Evolutionary conservation across 2,113 vertebrate genomes (phyloP).

Genomic region (Hippocampus abdominalis): DNA sequence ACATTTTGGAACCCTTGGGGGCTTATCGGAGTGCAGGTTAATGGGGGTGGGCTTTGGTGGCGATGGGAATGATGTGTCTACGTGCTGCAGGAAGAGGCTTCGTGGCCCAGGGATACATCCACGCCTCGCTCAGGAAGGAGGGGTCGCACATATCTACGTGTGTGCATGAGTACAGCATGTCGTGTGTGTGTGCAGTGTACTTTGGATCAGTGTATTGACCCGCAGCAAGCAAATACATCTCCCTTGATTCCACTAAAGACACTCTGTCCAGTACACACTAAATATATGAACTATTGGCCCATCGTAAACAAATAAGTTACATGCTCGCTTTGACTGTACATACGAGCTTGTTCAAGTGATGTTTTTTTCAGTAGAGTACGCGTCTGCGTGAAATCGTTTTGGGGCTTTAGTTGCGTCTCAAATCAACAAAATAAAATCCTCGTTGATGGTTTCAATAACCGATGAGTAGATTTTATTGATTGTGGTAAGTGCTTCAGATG

Average conservation of each 20-base stretch:
- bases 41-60: slow-evolving; percentile 13
- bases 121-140: not conserved
- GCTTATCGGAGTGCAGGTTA: slow-evolving; percentile 16
- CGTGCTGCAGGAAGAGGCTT: slow-evolving; percentile 72
- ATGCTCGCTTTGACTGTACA: slow-evolving; percentile 28
- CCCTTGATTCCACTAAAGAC: slow-evolving; percentile 26
- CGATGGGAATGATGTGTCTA: slow-evolving; percentile 68
- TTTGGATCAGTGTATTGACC: slow-evolving; percentile 52
- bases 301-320: slow-evolving; percentile 36
- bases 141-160: not conserved
- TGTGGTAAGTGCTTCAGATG: no score
- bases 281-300: slow-evolving; percentile 50
- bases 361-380: not conserved
- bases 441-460: not conserved
- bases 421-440: not conserved
- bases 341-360: slow-evolving; percentile 9
- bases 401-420: not conserved
- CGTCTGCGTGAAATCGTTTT: not conserved
- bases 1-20: slow-evolving; percentile 33
- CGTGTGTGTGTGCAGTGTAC: slow-evolving; percentile 41
- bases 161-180: slow-evolving; percentile 18
- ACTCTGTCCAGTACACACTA: slow-evolving; percentile 37
- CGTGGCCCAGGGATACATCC: slow-evolving; percentile 25
- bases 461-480: not conserved
- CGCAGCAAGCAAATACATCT: slow-evolving; percentile 65